Base-by-base conservation (phyloP, 2,797 vertebrate genomes). In the Sylvia borin region DNA sequence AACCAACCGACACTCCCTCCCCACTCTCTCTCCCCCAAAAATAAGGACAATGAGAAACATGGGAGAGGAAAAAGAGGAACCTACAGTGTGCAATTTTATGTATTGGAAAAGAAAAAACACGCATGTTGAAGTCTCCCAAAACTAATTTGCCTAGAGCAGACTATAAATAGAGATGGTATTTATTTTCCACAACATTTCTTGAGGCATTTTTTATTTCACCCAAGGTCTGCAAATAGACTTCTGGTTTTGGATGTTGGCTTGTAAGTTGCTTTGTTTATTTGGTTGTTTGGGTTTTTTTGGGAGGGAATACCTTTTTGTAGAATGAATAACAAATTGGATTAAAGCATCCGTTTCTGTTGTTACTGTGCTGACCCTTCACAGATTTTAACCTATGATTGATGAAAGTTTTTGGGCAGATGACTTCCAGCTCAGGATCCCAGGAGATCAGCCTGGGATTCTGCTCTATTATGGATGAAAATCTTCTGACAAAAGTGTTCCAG, bases 171-270 rank as follows among this genome's bases (percentile, higher is more conserved):
- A 65, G 34, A 31, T 73, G 1, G 5, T 88, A 94, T 95, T 68
- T 70, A 90, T 97, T 93, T 89, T 94, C 71, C 70, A 75, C 54
- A 88, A 15, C 31, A 76, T 92, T 94, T 92, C 40, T 90, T 93
- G 29, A 91, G 24, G 38, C 45, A 70, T 90, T 91, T 90, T 53
- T 93, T 31, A 70, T 96, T 95, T 94, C 47, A 87, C 13, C 5
- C 40, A 88, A 78, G 50, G 22, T 36, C 48, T 73, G 57, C 13
- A 86, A 93, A 84, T 27, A 66, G 8, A 4, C 11, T 51, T 87
- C n/a, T 57, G 21, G 10, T 79, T 48, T n/a, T 71, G 8, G 9
- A 27, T 73, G 18, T 60, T 67, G 36, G 4, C 64, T 70, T 70
- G 18, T n/a, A 60, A 7, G 6, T 27, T 45, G 5, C 13, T 66